Evolutionary conservation across 2,888 invertebrate species (phyloP), one percentile per base, ranked within the genome.

Genomic region (Apantesis nais): DNA sequence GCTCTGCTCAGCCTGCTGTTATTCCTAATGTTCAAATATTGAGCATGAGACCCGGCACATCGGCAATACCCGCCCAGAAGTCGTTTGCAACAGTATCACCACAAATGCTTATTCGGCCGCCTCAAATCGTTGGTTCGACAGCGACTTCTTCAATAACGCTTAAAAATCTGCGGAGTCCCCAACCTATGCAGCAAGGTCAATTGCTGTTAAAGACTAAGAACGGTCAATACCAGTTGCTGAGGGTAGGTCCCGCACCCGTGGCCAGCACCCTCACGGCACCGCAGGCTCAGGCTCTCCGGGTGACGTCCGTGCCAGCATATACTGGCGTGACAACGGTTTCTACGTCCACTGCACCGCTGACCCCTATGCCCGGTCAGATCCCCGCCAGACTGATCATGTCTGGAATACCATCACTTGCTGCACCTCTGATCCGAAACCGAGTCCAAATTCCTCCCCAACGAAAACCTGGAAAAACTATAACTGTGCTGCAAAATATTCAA

Each of bases 191-290:
- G 92, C 98, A 98, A 93, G 98, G 98, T 91, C 96, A 96, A 93
- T 96, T 99, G 92, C 96, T 99, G 90, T 96, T 99, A 92, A 99
- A 99, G 96, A 99, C 99, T 89, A 99, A 99, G 95, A 99, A 98
- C 96, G 99, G 99, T 88, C 98, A 98, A 93, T 98, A 98, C 94
- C 99, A 99, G 94, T 96, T 99, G 91, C 96, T 99, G 89, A 97
- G 98, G 91, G 98, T 98, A 85, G 98, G 98, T 80, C 97, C 98
- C 82, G 97, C 98, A 78, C 96, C 98, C 73, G 92, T 96, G 74
- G 95, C 96, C 82, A 88, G 85, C 86, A 87, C 90, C 74, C 95
- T 96, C 83, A 95, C 96, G 86, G 95, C 96, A 89, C 95, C 96
- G 83, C 96, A 95, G 88, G 92, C 96, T 88, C 97, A 97, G 90